phyloP scores from a whole-genome alignment of 2,888 invertebrate genomes.

The Stratiomys singularior region DNA sequence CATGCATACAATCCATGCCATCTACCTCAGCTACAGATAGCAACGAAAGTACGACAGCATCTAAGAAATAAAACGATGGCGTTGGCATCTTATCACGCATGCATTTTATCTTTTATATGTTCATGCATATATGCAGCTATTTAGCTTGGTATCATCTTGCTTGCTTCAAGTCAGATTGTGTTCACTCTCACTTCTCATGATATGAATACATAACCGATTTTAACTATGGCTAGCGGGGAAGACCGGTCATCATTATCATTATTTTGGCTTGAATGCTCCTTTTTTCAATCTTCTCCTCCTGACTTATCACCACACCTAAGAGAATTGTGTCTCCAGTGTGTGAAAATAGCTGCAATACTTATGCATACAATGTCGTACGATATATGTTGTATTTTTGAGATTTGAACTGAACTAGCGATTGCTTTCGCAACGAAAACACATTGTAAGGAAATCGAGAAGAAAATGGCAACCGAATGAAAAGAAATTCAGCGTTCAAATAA shows the following conservation, averaged over 20 bases:
- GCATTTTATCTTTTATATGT: neutral
- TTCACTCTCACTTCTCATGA: neutral
- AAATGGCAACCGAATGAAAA: neutral
- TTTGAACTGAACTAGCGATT: neutral
- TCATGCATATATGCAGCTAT: neutral
- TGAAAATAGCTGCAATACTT: neutral
- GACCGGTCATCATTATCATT: neutral
- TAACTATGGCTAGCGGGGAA: neutral
- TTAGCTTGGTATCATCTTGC: no score
- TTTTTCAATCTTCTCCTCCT: neutral
- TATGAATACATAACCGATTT: neutral
- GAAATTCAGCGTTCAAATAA: neutral
- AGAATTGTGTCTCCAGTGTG: neutral
- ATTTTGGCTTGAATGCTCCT: neutral
- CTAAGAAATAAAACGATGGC: neutral
- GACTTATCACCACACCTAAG: neutral
- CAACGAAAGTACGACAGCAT: neutral
- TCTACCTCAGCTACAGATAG: neutral
- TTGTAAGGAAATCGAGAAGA: neutral
- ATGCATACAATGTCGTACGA: neutral
- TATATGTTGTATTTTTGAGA: neutral
- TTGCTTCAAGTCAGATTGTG: no score
- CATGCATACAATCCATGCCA: no score
- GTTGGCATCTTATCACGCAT: slow-evolving; percentile 8
- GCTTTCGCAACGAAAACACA: neutral